phyloP scores from a whole-genome alignment of 2,888 invertebrate genomes.

The Cotesia congregata region DNA sequence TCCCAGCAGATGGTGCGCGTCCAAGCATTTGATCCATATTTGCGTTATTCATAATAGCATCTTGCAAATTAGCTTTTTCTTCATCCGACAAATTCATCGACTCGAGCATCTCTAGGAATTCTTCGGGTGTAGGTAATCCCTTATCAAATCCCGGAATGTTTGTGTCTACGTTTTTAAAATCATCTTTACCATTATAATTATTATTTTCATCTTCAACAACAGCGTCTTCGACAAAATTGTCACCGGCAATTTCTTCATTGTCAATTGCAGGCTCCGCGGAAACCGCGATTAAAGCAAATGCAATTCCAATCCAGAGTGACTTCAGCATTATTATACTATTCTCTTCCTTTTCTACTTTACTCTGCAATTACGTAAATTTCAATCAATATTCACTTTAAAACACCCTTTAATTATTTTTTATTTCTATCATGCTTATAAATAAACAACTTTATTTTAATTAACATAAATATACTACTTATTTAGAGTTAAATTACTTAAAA shows the following conservation, averaged over 20 bases:
- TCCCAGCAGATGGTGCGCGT: background rate
- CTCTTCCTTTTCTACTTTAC: background rate
- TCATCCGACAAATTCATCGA: conserved; percentile 75
- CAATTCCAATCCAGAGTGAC: conserved; percentile 31
- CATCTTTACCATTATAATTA: conserved; percentile 7
- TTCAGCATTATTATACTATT: conserved; percentile 16
- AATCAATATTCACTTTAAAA: background rate
- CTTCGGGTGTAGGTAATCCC: conserved; percentile 73
- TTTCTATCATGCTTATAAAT: background rate
- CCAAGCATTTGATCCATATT: background rate
- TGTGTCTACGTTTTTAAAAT: conserved; percentile 21
- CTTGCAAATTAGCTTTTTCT: conserved; percentile 74
- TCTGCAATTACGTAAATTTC: conserved; percentile 21
- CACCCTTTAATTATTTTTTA: background rate
- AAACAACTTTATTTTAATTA: background rate
- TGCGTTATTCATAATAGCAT: conserved; percentile 71
- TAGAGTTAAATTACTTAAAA: background rate
- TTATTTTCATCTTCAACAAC: conserved; percentile 10
- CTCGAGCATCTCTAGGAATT: conserved; percentile 75
- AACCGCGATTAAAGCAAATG: conserved; percentile 17
- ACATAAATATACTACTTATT: background rate
- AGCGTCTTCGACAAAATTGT: conserved; percentile 12
- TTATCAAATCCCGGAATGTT: conserved; percentile 45
- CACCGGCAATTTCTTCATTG: conserved; percentile 30
- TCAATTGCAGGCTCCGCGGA: conserved; percentile 22